A percentile compares a stretch with the other conserved stretches of the same genome.
These are phyloP conservation scores for Magallana nippona DNA, from an alignment of 2,888 invertebrate genomes.

Conservation along the genomic window DNA sequence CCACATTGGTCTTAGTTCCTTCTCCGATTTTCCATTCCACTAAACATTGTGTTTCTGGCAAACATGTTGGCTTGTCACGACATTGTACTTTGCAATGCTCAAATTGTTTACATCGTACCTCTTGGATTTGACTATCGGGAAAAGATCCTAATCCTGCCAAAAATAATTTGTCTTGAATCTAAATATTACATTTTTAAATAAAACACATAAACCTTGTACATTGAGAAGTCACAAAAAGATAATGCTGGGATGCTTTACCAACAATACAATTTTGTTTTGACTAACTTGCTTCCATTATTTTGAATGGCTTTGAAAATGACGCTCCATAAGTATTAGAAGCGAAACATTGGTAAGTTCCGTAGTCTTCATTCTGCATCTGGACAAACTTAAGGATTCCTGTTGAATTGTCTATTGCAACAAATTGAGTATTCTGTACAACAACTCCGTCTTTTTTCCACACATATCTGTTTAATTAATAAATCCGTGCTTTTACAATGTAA, in stretches of 20 bases:
- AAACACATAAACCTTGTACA: too few species aligned
- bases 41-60: slow-evolving; percentile 25
- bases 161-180: too few species aligned
- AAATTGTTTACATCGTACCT: neutral
- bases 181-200: too few species aligned
- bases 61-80: slow-evolving; percentile 23
- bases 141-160: slow-evolving; percentile 15
- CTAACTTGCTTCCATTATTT: slow-evolving; percentile 10
- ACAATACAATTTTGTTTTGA: too few species aligned
- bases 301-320: neutral
- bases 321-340: slow-evolving; percentile 15
- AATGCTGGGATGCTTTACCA: too few species aligned
- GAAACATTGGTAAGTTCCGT: slow-evolving; percentile 30
- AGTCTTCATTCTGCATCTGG: neutral
- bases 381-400: neutral
- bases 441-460: neutral
- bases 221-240: too few species aligned
- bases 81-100: slow-evolving; percentile 22
- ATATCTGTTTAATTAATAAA: neutral
- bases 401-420: neutral
- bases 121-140: neutral
- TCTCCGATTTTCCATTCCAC: slow-evolving; percentile 43
- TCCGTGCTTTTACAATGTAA: too few species aligned
- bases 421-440: neutral
- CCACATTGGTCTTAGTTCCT: slow-evolving; percentile 23